Percentiles rank a stretch among this genome's conserved stretches.
Evolutionary conservation across 2,113 vertebrate species (phyloP).

Genomic region (Antennarius striatus): DNA sequence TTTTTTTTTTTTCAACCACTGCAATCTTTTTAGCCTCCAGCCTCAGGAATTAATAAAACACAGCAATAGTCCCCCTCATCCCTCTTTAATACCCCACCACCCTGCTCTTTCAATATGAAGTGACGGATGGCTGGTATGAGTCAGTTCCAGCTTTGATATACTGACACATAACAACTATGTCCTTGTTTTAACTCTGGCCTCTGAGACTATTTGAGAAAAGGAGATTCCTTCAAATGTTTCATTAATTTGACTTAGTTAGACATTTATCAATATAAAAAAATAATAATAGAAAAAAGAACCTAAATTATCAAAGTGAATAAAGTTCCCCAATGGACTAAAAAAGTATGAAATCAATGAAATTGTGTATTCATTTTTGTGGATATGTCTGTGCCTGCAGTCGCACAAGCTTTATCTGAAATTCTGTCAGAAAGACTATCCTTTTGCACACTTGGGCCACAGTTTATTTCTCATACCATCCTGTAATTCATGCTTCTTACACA

Average conservation of each 20-base stretch:
- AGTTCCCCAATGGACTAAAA: too few relatives aligned
- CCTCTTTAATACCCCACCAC: conserved; percentile 6
- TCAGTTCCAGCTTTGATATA: conserved; percentile 67
- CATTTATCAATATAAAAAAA: conserved; percentile 28
- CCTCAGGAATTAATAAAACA: conserved; percentile 65
- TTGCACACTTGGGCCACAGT: too few relatives aligned
- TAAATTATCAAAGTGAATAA: too few relatives aligned
- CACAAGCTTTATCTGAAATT: too few relatives aligned
- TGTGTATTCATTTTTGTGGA: too few relatives aligned
- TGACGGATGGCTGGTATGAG: conserved; percentile 55
- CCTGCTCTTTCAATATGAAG: conserved; percentile 52
- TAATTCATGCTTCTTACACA: too few relatives aligned
- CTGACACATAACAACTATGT: conserved; percentile 48
- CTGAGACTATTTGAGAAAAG: conserved; percentile 42
- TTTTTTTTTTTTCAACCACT: conserved; percentile 30
- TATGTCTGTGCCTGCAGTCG: too few relatives aligned
- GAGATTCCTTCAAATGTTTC: conserved; percentile 4
- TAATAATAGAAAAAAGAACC: not conserved
- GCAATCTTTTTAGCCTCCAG: conserved; percentile 69
- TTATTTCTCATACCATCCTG: too few relatives aligned
- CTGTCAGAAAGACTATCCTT: too few relatives aligned
- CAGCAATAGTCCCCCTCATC: conserved; percentile 42
- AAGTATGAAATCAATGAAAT: too few relatives aligned
- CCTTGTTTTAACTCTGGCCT: conserved; percentile 44
- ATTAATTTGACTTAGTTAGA: not conserved